These are phyloP conservation scores for Synanceia verrucosa DNA, from an alignment of 2,797 vertebrate species.

Conservation along the genomic window DNA sequence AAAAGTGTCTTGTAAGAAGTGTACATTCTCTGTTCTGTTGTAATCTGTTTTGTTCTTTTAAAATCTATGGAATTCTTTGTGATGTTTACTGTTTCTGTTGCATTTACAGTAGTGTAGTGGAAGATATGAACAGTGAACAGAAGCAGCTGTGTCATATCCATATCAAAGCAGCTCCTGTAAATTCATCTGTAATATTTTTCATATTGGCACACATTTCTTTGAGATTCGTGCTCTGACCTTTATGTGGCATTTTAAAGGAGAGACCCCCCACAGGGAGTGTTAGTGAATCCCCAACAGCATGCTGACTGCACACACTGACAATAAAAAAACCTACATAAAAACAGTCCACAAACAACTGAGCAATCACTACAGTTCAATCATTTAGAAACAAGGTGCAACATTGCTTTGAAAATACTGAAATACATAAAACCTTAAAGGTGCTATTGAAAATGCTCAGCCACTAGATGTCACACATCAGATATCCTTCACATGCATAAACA, in stretches of 20 bases:
- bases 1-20: slow-evolving; percentile 20
- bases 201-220: slow-evolving; percentile 1
- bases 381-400: too few species aligned
- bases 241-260: slow-evolving; percentile 63
- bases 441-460: too few species aligned
- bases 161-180: slow-evolving; percentile 2
- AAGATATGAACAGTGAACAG: neutral
- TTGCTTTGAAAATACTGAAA: too few species aligned
- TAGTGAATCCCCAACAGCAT: slow-evolving; percentile 27
- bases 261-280: slow-evolving; percentile 44
- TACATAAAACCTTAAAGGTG: too few species aligned
- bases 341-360: neutral
- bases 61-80: slow-evolving; percentile 15
- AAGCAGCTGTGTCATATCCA: neutral
- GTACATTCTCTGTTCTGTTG: slow-evolving; percentile 17
- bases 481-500: too few species aligned
- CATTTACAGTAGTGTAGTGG: neutral
- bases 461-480: too few species aligned
- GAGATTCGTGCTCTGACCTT: slow-evolving; percentile 58
- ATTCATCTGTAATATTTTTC: neutral
- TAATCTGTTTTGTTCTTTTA: slow-evolving; percentile 36
- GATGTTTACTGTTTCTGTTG: neutral
- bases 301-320: slow-evolving; percentile 31
- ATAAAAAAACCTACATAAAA: neutral
- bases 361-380: neutral